Base-by-base conservation (phyloP, 1,140 invertebrate genomes). In the Conus betulinus region DNA sequence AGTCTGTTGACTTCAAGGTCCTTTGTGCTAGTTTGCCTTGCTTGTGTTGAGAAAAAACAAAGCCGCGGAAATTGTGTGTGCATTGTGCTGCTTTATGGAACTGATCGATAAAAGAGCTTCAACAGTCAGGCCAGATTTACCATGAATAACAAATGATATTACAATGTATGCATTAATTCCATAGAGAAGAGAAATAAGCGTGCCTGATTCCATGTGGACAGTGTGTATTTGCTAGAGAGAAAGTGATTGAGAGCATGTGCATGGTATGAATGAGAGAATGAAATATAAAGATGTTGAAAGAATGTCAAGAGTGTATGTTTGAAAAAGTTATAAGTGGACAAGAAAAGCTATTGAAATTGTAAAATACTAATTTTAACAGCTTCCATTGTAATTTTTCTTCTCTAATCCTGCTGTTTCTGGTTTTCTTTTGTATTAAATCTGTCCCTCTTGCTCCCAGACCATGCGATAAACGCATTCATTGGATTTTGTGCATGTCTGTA, bases 331-430 rank as follows among this genome's bases (percentile, higher is more conserved):
- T 8, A 8, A 25, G 71, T 8, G n/a, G 23, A 25, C 71, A 79
- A 53, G 53, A 53, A 81, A 81, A 52, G 13, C 79, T 78, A 81
- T 81, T 81, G 39, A 53, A 53, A 81, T 81, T 52, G 79, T 53
- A 71, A 17, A 81, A 10, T 15, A 78, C 39, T 78, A 15, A 78
- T 27, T 78, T 60, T 8, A 60, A 60, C 57, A 60, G 57, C 57
- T 60, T 60, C 57, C n/a, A 39, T 25, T 78, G 23, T 78, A 20
- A 7, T 74, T 74, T n/a, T n/a, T 78, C 25, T 78, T 78, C 27
- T 39, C 57, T 15, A 60, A 15, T 60, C 57, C 57, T 60, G 15
- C n/a, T 78, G 76, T 74, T 74, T 74, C 71, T 17, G 20, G n/a
- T 74, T 74, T 74, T 7, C n/a, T 25, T 74, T 74, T 15, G 20